phyloP scores from a whole-genome alignment of 2,797 vertebrate species.

The Phylloscopus collybita region DNA sequence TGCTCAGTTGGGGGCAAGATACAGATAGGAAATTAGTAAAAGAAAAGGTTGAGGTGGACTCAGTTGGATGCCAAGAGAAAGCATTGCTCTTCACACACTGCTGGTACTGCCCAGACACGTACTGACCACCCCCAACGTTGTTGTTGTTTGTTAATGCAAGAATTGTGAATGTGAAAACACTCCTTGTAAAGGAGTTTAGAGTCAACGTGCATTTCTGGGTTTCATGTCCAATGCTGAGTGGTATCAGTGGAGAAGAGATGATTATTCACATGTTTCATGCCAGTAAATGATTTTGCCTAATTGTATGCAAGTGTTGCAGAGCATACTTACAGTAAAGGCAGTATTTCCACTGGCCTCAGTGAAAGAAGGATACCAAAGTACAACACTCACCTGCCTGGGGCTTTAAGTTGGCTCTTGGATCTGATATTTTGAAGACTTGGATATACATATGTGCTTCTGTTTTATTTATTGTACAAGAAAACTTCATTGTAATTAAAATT shows the following conservation, averaged over 20 bases:
- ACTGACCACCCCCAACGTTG: neutral
- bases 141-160: neutral
- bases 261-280: fast-evolving
- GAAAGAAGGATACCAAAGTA: neutral
- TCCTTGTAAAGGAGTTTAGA: neutral
- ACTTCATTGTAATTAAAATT: neutral
- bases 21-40: neutral
- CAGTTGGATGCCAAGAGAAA: neutral
- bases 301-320: neutral
- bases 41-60: neutral
- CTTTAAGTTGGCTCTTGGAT: neutral
- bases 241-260: neutral
- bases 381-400: neutral
- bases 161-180: neutral
- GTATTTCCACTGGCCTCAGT: neutral
- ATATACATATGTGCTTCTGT: fast-evolving
- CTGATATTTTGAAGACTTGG: neutral
- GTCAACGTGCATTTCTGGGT: neutral
- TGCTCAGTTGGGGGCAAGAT: neutral
- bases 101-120: fast-evolving
- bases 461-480: neutral
- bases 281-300: neutral
- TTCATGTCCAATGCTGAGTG: neutral
- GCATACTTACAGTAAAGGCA: neutral
- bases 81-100: neutral